Conservation (phyloP, 2,113 vertebrate species). For the Phoenicopterus ruber region DNA sequence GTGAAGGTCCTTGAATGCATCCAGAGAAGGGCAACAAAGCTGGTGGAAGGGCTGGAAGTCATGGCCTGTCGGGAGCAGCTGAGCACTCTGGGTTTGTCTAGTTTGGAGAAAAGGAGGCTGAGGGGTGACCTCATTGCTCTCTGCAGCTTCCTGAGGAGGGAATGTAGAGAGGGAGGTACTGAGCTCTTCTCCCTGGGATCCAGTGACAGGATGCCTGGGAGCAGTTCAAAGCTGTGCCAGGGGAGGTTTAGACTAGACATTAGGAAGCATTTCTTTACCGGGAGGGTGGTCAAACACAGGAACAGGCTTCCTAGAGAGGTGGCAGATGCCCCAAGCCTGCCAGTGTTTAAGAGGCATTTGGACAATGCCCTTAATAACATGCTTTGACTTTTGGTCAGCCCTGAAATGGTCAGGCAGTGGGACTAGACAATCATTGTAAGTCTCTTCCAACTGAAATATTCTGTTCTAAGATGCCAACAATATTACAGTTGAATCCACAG, state of each 20-base stretch:
- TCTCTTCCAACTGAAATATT: background rate
- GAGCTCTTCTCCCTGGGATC: background rate
- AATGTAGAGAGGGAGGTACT: background rate
- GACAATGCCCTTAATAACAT: background rate
- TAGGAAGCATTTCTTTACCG: background rate
- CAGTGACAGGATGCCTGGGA: accelerated
- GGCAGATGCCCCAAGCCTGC: background rate
- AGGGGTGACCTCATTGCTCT: too few relatives aligned
- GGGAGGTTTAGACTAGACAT: background rate
- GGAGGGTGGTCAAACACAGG: background rate
- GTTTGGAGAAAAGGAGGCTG: too few relatives aligned
- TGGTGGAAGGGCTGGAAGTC: too few relatives aligned
- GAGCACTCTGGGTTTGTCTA: too few relatives aligned
- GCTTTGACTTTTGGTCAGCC: background rate
- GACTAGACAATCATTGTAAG: background rate
- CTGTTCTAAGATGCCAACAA: background rate
- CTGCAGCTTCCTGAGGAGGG: too few relatives aligned
- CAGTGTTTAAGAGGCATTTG: background rate
- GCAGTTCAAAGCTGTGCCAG: background rate
- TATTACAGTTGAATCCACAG: background rate
- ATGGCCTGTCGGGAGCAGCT: too few relatives aligned
- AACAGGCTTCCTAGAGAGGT: background rate
- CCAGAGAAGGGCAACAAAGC: too few relatives aligned
- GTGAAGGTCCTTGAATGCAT: too few relatives aligned
- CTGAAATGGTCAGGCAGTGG: background rate